Evolutionary conservation across 2,797 vertebrate genomes (phyloP).

Genomic region (Lagorchestes hirsutus): DNA sequence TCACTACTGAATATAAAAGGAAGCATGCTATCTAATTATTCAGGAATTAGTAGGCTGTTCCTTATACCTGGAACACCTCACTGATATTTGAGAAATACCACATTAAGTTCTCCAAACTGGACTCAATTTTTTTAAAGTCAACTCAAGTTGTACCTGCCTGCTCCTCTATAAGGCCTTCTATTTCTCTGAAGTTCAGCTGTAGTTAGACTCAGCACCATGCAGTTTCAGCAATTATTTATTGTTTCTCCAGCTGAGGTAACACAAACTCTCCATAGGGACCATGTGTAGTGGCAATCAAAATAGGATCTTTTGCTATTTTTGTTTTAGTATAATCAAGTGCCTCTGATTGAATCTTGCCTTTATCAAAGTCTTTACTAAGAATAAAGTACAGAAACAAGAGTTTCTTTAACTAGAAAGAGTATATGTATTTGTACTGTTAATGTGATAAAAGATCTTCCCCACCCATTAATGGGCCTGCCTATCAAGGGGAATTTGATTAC

Average conservation of each 20-base stretch:
- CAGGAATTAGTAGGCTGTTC: neutral
- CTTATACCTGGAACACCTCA: neutral
- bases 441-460: too few relatives aligned
- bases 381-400: too few relatives aligned
- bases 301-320: too few relatives aligned
- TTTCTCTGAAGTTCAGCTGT: neutral
- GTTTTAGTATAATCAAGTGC: too few relatives aligned
- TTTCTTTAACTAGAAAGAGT: too few relatives aligned
- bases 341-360: too few relatives aligned
- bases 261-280: constrained; percentile 15
- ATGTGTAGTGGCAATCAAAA: neutral
- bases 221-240: neutral
- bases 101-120: neutral
- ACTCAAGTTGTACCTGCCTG: neutral
- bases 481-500: too few relatives aligned
- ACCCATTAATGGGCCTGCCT: too few relatives aligned
- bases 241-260: constrained; percentile 21
- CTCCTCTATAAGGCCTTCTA: neutral
- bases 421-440: too few relatives aligned
- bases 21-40: neutral
- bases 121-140: neutral
- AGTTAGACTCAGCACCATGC: neutral
- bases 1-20: neutral
- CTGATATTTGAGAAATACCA: neutral
- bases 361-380: too few relatives aligned